Percentiles rank a stretch among this genome's conserved stretches.
phyloP scores from a whole-genome alignment of 2,113 vertebrate species.

The Gambusia affinis region DNA sequence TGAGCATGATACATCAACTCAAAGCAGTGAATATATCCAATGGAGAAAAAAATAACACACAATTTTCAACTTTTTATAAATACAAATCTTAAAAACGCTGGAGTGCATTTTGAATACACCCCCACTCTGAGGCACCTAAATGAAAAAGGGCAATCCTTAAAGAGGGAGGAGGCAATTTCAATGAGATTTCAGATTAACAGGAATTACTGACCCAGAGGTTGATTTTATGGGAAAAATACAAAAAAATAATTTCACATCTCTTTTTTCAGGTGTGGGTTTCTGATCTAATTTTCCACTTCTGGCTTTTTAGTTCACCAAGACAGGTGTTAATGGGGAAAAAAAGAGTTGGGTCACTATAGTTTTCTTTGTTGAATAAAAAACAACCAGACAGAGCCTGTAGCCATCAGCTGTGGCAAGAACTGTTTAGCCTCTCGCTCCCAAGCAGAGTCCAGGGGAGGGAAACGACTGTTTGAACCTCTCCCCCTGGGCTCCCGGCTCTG shows the following conservation, averaged over 20 bases:
- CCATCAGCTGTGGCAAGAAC: constrained; percentile 26
- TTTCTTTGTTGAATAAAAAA: constrained; percentile 13
- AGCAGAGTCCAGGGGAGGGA: constrained; percentile 36
- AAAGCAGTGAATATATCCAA: not conserved
- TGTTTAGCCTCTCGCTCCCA: constrained; percentile 40
- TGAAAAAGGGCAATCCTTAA: no score
- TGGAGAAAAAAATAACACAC: not conserved
- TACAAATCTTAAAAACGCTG: no score
- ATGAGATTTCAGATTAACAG: no score
- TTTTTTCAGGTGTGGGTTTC: constrained; percentile 6
- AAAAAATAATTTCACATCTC: constrained; percentile 22
- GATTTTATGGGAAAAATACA: constrained; percentile 7
- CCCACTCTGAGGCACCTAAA: no score
- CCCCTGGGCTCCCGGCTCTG: constrained; percentile 70
- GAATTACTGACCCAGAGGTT: no score
- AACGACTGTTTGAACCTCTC: constrained; percentile 69
- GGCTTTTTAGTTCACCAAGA: constrained; percentile 14
- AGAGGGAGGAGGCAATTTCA: no score
- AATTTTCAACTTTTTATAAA: no score
- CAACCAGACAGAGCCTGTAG: constrained; percentile 7
- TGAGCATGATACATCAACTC: no score
- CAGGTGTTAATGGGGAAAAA: constrained; percentile 28
- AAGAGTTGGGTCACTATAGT: constrained; percentile 13
- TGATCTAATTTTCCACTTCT: constrained; percentile 25
- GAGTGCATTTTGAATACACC: no score